Conservation (phyloP, 2,113 vertebrate species). For the Pituophis catenifer region DNA sequence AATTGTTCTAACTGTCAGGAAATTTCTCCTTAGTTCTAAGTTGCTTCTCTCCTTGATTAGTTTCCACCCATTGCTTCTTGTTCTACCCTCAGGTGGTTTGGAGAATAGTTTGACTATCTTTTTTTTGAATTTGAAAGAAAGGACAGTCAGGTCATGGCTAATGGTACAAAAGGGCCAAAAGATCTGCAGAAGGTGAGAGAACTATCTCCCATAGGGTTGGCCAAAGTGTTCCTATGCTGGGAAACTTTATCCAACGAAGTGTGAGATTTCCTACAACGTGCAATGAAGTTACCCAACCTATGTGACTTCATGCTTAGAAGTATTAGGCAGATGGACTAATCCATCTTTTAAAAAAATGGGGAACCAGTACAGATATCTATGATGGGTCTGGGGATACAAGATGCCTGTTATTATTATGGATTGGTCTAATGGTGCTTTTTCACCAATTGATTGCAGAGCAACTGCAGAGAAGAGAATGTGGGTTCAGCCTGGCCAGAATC, state of each 20-base stretch:
- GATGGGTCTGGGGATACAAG: not conserved
- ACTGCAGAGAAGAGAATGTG: not conserved
- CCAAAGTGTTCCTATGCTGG: not conserved
- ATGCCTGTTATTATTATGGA: not conserved
- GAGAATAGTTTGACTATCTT: no score
- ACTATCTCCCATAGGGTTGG: not conserved
- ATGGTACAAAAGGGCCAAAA: not conserved
- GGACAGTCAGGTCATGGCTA: not conserved
- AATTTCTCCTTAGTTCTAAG: no score
- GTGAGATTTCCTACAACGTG: not conserved
- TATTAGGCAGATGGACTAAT: not conserved
- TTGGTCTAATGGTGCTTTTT: not conserved
- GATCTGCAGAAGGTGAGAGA: not conserved
- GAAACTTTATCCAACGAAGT: not conserved
- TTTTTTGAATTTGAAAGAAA: not conserved
- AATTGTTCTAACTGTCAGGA: no score
- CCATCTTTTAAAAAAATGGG: not conserved
- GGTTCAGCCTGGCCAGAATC: not conserved
- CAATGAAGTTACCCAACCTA: not conserved
- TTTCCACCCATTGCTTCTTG: no score
- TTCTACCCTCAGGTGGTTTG: no score
- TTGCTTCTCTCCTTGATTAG: no score
- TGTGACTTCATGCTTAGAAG: not conserved
- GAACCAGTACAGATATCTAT: not conserved
- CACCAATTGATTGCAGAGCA: not conserved